Conservation (phyloP, 2,797 vertebrate genomes). For the Chelon auratus region DNA sequence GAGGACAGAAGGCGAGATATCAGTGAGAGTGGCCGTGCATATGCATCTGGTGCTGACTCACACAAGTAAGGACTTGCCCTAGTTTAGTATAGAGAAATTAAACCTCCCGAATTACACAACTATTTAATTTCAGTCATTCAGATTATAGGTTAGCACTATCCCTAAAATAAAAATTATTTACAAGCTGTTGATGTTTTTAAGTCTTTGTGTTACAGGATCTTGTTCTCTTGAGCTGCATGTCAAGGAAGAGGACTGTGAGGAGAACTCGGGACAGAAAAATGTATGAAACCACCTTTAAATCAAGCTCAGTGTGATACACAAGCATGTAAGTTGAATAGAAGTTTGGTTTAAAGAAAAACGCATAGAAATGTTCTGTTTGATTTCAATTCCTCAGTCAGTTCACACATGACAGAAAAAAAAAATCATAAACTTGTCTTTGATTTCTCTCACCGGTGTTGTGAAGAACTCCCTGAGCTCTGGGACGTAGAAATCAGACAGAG, state of each 20-base stretch:
- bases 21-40: too few relatives aligned
- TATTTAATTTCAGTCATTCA: too few relatives aligned
- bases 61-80: too few relatives aligned
- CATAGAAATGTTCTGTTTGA: neutral
- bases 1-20: too few relatives aligned
- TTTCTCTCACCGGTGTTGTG: constrained; percentile 81
- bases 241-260: neutral
- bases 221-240: neutral
- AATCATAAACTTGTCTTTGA: neutral
- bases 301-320: neutral
- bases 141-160: too few relatives aligned
- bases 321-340: neutral
- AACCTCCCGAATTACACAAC: too few relatives aligned
- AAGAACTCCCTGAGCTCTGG: constrained; percentile 83
- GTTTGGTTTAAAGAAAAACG: too few relatives aligned
- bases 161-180: too few relatives aligned
- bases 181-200: too few relatives aligned
- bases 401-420: neutral
- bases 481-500: constrained; percentile 81
- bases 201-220: too few relatives aligned
- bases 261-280: neutral
- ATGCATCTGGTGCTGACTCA: too few relatives aligned
- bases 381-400: neutral
- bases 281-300: neutral
- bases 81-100: too few relatives aligned